Evolutionary conservation across 2,113 vertebrate genomes (phyloP).

Genomic region (Barnardius zonarius): DNA sequence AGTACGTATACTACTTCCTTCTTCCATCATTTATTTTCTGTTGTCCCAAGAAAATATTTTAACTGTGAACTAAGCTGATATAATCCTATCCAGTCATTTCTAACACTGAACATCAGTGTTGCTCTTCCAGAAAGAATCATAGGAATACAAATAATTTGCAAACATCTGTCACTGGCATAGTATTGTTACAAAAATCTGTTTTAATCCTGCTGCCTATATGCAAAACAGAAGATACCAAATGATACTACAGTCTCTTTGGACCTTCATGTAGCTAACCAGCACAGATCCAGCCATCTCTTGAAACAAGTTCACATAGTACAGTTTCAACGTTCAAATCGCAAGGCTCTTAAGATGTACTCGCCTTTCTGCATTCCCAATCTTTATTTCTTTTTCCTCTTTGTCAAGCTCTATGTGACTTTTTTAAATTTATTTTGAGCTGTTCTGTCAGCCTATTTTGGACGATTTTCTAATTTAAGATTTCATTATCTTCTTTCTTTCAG

Average conservation of each 20-base stretch:
- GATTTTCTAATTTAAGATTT: slow-evolving; percentile 71
- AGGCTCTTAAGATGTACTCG: not conserved
- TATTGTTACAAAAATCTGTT: not conserved
- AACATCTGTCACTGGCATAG: not conserved
- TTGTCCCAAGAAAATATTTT: not conserved
- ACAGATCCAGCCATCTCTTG: not conserved
- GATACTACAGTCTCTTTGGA: not conserved
- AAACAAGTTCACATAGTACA: not conserved
- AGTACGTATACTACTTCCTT: not conserved
- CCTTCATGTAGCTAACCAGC: not conserved
- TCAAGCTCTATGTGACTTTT: not conserved
- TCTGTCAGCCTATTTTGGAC: slow-evolving; percentile 48
- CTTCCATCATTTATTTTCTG: not conserved
- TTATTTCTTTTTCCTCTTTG: not conserved
- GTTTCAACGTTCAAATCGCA: not conserved
- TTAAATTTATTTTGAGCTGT: slow-evolving; percentile 34
- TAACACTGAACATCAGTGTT: not conserved
- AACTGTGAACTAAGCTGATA: fast-evolving
- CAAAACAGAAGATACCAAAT: not conserved
- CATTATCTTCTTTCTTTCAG: slow-evolving; percentile 58
- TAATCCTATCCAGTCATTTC: not conserved
- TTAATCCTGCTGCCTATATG: not conserved
- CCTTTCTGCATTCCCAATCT: not conserved
- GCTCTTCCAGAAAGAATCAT: not conserved
- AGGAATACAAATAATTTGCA: not conserved